A percentile compares a stretch with the other conserved stretches of the same genome.
Evolutionary conservation across 2,113 vertebrate genomes (phyloP).

Genomic region (Cromileptes altivelis): DNA sequence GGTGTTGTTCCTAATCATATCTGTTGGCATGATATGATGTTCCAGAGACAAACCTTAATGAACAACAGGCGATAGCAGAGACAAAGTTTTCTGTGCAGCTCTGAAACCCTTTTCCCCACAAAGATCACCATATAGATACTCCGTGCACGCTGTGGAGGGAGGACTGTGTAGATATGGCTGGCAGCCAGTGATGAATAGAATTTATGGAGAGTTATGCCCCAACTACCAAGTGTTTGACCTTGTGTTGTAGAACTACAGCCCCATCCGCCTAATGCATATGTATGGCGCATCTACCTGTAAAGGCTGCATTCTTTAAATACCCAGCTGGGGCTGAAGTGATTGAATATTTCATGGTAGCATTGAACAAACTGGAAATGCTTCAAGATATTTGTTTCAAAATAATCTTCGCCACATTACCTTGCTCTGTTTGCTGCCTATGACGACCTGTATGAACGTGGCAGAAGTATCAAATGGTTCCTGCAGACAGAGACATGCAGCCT

Average conservation of each 20-base stretch:
- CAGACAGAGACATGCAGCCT: background rate
- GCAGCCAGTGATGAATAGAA: conserved; percentile 60
- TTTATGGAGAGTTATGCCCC: conserved; percentile 54
- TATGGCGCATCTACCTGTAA: conserved; percentile 29
- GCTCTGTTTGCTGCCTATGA: background rate
- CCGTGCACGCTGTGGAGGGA: conserved; percentile 18
- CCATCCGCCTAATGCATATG: conserved; percentile 43
- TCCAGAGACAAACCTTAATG: conserved; percentile 64
- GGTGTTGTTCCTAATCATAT: conserved; percentile 61
- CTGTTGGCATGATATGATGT: conserved; percentile 47
- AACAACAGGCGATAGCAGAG: conserved; percentile 60
- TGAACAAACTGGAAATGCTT: background rate
- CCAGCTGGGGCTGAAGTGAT: background rate
- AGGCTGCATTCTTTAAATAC: conserved; percentile 23
- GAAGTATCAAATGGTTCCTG: background rate
- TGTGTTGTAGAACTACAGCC: conserved; percentile 58
- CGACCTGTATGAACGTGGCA: background rate
- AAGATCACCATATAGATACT: conserved; percentile 68
- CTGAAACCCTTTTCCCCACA: conserved; percentile 38
- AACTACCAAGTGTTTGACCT: conserved; percentile 61
- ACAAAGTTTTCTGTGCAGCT: conserved; percentile 53
- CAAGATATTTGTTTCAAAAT: conserved; percentile 6
- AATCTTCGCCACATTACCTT: background rate
- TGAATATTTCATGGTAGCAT: conserved; percentile 25
- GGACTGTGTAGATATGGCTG: conserved; percentile 47